phyloP scores from a whole-genome alignment of 2,113 vertebrate genomes.

The Eurypyga helias region DNA sequence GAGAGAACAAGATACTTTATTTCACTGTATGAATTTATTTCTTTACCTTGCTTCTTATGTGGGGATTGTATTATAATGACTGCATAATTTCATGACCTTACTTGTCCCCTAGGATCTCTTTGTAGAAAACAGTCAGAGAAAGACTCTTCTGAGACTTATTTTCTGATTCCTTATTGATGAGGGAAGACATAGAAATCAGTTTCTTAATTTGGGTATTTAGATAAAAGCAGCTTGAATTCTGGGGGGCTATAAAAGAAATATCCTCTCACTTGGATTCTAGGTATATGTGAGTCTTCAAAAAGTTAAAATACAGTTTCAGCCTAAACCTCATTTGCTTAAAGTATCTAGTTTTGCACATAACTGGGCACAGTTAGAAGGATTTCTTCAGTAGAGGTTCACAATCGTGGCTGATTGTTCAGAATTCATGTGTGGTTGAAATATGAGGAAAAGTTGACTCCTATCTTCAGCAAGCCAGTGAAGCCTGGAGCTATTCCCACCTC shows the following conservation, averaged over 20 bases:
- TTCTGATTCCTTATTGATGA: neutral
- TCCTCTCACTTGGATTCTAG: neutral
- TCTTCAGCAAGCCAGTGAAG: neutral
- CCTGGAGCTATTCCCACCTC: neutral
- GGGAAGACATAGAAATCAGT: neutral
- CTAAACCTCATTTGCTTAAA: neutral
- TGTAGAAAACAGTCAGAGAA: neutral
- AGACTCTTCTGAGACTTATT: neutral
- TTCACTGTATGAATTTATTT: neutral
- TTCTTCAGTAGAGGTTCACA: neutral
- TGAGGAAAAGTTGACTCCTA: neutral
- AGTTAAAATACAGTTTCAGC: neutral
- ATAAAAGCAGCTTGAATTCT: neutral
- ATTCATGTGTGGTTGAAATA: neutral
- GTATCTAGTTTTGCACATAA: neutral
- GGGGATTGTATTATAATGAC: neutral
- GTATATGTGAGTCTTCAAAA: neutral
- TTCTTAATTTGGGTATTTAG: neutral
- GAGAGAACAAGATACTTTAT: neutral
- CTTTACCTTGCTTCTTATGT: neutral
- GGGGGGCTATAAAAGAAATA: neutral
- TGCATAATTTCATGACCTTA: neutral
- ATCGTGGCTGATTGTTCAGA: neutral
- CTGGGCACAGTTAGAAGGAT: neutral
- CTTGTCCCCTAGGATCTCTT: neutral